phyloP scores from a whole-genome alignment of 2,113 vertebrate species.

The Arizona elegans region DNA sequence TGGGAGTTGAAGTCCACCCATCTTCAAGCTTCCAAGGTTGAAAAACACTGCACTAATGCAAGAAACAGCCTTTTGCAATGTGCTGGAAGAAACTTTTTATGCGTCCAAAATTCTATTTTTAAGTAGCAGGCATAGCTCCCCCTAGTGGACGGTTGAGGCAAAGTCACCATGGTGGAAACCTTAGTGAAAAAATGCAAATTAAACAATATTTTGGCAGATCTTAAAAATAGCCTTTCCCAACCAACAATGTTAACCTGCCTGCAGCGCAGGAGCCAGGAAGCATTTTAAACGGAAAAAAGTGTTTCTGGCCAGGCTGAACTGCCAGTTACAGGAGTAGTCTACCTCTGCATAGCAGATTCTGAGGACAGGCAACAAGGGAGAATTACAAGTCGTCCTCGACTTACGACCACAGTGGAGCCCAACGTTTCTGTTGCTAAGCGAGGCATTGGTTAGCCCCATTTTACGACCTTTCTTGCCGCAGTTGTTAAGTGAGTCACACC shows the following conservation, averaged over 20 bases:
- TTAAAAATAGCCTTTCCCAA: background rate
- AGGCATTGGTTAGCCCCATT: too few relatives aligned
- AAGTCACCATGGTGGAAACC: accelerated
- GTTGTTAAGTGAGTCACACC: too few relatives aligned
- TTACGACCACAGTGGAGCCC: too few relatives aligned
- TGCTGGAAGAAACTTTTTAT: background rate
- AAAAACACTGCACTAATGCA: background rate
- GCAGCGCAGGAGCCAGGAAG: background rate
- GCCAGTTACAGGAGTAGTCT: background rate
- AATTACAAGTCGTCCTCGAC: too few relatives aligned
- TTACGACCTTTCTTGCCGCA: too few relatives aligned
- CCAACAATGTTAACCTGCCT: background rate
- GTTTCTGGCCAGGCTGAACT: background rate
- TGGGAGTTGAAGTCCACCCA: too few relatives aligned
- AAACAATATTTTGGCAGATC: background rate
- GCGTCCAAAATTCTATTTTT: background rate
- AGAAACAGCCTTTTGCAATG: background rate
- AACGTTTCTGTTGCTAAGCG: too few relatives aligned
- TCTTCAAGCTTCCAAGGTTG: too few relatives aligned
- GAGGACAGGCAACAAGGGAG: too few relatives aligned
- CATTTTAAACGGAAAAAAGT: background rate
- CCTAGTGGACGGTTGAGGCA: background rate
- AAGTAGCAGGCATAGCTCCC: background rate
- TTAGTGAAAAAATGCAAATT: background rate
- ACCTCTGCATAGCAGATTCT: background rate